Base-by-base conservation (phyloP, 1,140 invertebrate species). In the Zaprionus ornatus region DNA sequence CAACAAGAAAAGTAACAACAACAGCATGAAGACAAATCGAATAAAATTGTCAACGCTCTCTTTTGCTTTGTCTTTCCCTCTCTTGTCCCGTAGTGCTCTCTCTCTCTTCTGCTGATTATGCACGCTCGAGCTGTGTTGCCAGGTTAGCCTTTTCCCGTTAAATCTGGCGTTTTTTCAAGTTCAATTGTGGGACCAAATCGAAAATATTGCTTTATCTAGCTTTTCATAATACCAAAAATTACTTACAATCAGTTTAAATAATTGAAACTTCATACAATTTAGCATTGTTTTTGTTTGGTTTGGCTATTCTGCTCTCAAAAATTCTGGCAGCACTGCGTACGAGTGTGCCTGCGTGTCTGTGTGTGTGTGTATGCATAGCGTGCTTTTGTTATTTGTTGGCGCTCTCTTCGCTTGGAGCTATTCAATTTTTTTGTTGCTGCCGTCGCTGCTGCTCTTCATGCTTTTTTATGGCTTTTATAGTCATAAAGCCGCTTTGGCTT, bases 401-500 rank as follows among this genome's bases (percentile, higher is more conserved):
- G 48, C 71, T 74, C 72, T 70, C 52, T 59, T 54, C 19, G 25
- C 12, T 54, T 66, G 55, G 52, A 67, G 74, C 62, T 71, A 57
- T 79, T 79, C 54, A 67, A 70, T 78, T 82, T 79, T 60, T 57
- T 70, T 74, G 79, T 45, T 63, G 60, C 63, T 57, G 65, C 15
- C 78, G 67, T n/a, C 62, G 60, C 63, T 37, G 63, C 57, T 80
- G 82, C 78, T 84, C 74, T 80, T 81, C 77, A 80, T 77, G 80
- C 70, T 87, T 87, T 86, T 90, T 90, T 86, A 86, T 86, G 83
- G 83, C 82, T 87, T 87, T 87, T 80, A 79, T 84, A 81, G 74
- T 73, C 78, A 84, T 81, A 90, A 87, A 88, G 81, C 81, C 68
- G 84, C 74, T 82, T 82, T 68, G 80, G 72, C 83, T 65, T 77